Percentiles rank a stretch among this genome's conserved stretches.
Evolutionary conservation across 2,888 invertebrate species (phyloP).

Genomic region (Synergus japonicus): DNA sequence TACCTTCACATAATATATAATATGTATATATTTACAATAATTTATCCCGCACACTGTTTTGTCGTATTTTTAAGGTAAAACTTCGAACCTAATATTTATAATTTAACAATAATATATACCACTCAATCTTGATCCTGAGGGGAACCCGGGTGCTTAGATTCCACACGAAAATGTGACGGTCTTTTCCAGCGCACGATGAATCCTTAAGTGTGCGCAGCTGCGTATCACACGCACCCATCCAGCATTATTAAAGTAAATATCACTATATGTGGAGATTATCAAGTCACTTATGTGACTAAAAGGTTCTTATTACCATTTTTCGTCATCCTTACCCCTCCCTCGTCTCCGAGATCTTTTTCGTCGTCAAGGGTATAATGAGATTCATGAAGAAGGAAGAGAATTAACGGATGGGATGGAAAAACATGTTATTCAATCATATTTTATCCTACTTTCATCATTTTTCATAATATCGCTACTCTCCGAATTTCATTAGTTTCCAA

Average conservation of each 20-base stretch:
- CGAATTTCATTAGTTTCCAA: conserved; percentile 7
- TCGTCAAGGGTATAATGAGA: not conserved
- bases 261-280: conserved; percentile 32
- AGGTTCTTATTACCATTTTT: not conserved
- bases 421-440: not conserved
- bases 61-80: not conserved
- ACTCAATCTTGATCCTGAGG: conserved; percentile 1
- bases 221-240: not conserved
- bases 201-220: not conserved
- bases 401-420: not conserved
- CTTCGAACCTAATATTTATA: not conserved
- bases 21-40: conserved; percentile 60
- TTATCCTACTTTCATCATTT: too few species aligned
- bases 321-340: conserved; percentile 12
- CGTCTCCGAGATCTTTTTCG: conserved; percentile 1
- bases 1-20: conserved; percentile 27
- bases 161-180: conserved; percentile 7
- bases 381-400: not conserved
- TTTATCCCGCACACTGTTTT: conserved; percentile 43
- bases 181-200: conserved; percentile 30
- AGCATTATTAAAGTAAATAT: conserved; percentile 31
- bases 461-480: too few species aligned
- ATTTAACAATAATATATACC: conserved; percentile 21
- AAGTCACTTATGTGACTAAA: not conserved
- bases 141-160: conserved; percentile 2